Evolutionary conservation across 2,113 vertebrate genomes (phyloP).

Genomic region (Mustelus asterias): DNA sequence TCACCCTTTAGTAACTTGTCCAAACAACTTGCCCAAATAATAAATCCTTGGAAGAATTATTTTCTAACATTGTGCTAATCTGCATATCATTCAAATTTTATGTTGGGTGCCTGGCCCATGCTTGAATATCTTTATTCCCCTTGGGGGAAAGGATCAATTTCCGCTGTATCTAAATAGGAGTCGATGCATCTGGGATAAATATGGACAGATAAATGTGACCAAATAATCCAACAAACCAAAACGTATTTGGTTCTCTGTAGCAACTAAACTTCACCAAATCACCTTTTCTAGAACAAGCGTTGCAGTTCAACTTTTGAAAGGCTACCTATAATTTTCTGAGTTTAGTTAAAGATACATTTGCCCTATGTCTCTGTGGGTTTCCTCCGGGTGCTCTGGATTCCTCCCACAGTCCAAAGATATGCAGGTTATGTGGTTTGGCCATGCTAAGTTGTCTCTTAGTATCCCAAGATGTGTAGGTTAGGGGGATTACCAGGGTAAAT

Average conservation of each 20-base stretch:
- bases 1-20: not conserved
- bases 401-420: too few relatives aligned
- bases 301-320: not conserved
- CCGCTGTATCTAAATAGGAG: not conserved
- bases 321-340: not conserved
- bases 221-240: not conserved
- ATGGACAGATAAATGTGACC: not conserved
- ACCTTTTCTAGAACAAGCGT: not conserved
- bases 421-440: too few relatives aligned
- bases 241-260: not conserved
- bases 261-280: not conserved
- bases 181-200: not conserved
- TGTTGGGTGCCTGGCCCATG: too few relatives aligned
- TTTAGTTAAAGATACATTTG: not conserved
- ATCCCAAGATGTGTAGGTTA: too few relatives aligned
- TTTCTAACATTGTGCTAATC: not conserved
- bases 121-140: not conserved
- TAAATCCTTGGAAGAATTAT: not conserved
- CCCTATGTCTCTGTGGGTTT: too few relatives aligned
- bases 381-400: too few relatives aligned
- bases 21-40: not conserved
- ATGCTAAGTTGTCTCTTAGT: too few relatives aligned
- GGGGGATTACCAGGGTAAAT: too few relatives aligned
- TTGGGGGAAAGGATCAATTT: not conserved
- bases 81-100: not conserved